Evolutionary conservation across 2,797 vertebrate species (phyloP), one percentile per base, ranked within the genome.

Genomic region (Spheniscus humboldti): DNA sequence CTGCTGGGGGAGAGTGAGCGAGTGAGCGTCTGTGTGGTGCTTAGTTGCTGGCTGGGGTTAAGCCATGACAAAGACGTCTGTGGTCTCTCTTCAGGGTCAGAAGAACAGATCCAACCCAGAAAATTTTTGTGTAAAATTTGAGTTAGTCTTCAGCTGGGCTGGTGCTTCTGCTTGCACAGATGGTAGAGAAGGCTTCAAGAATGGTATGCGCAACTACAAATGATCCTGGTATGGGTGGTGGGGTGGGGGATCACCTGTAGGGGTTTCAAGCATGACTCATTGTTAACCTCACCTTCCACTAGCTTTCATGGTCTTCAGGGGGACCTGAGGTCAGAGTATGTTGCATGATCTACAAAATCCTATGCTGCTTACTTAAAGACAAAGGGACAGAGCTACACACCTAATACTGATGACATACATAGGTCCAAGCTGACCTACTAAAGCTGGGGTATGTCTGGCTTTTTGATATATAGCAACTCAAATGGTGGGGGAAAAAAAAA

Each of bases 221-320:
- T 33, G 45, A 27, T 48, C 23, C 20, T 13, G 10, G 8, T 12
- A 25, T 7, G 30, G 75, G 20, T 69, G 48, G 31, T 66, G 37
- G 10, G 2, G 7, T 31, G 12, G 7, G 14, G 11, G 7, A 52
- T 48, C 0, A 1, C 24, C 30, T 66, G 25, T 24, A 33, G 16
- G 27, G 9, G 2, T 80, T 94, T 78, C 14, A 71, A 11, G 10
- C 3, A 7, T n/a, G 27, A 30, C 4, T 86, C 7, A 28, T 6
- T 30, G 13, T 37, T 77, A 71, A 52, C 10, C 17, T 85, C 23
- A 59, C 7, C n/a, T 69, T 50, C 23, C 28, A 33, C 5, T 27
- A 56, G 11, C 16, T 72, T 72, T 20, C 27, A 22, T 30, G 33
- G 41, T 50, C 59, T 89, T 92, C 59, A 62, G 31, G 56, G 41